Evolutionary conservation across 2,113 vertebrate genomes (phyloP).

Genomic region (Podiceps cristatus): DNA sequence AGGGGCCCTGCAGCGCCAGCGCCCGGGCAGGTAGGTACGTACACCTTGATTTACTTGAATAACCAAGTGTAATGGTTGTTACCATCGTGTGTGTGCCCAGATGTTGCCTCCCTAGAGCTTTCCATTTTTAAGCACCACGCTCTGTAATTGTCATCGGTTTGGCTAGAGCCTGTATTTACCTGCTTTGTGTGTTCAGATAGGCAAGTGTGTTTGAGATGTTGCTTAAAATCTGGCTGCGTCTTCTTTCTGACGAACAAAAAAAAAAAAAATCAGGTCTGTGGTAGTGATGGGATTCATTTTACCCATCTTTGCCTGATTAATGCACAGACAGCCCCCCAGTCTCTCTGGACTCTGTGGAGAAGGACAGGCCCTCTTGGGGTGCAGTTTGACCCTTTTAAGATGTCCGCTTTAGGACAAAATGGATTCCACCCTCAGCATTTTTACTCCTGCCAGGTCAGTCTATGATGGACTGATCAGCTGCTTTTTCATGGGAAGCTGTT

Average conservation of each 20-base stretch:
- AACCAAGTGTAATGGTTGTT: background rate
- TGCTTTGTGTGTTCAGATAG: background rate
- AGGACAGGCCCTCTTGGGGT: background rate
- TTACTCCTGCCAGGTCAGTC: background rate
- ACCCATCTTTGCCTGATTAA: background rate
- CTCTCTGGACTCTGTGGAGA: background rate
- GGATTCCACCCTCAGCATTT: too few relatives aligned
- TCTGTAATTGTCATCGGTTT: fast-evolving
- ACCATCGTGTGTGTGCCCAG: background rate
- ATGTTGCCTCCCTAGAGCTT: background rate
- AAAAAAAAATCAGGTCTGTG: background rate
- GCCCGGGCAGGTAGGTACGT: background rate
- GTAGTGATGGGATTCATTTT: background rate
- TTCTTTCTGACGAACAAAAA: background rate
- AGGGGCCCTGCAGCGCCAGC: background rate
- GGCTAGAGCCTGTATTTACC: background rate
- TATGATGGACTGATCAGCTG: background rate
- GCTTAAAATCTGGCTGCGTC: background rate
- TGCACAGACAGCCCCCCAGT: fast-evolving
- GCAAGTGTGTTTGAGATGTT: background rate
- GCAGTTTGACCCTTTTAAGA: background rate
- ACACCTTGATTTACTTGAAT: background rate
- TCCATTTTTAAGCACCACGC: background rate
- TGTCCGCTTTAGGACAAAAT: background rate
- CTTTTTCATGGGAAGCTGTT: background rate